Base-by-base conservation (phyloP, 2,888 invertebrate genomes). In the Aporophyla nigra region DNA sequence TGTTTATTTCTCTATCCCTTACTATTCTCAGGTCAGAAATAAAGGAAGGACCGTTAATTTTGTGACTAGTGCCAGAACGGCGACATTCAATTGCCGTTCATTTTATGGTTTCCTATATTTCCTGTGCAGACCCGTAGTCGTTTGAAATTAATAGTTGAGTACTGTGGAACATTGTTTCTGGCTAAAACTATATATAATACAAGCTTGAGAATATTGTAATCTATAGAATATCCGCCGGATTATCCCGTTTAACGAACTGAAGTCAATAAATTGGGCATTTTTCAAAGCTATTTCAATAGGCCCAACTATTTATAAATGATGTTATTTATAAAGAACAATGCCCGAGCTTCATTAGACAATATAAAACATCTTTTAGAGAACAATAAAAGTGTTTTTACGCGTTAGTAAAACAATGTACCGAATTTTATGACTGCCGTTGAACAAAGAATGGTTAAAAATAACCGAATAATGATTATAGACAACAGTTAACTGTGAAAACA, bases 331-430 rank as follows among this genome's bases (percentile, higher is more conserved):
- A 90, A 90, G 87, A 88, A 82, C 91, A 89, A 91, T 92, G 91
- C 90, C 85, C 87, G 87, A 80, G 84, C 88, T 90, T 90, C 92
- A 90, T 92, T 92, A 91, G 89, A 92, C 90, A 90, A 89, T 92
- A 92, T 92, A 93, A 88, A 94, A 93, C 93, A 93, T 91, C 93
- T 93, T 95, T 94, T 94, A 94, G 93, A 93, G 92, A 92, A 95
- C 94, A 95, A 95, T 95, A 95, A 95, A 92, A 92, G 92, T 85
- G 90, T 90, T 93, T 92, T 92, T 92, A 93, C 92, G 88, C 88
- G 87, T 90, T 91, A 90, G 87, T 89, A 91, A 92, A 91, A 92
- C 92, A 91, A 91, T 91, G 91, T 92, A 90, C 92, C 89, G 91
- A 91, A 92, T 89, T 95, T 95, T 92, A 95, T 92, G 94, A 93